Evolutionary conservation across 1,140 invertebrate genomes (phyloP).

Genomic region (Brachionus manjavacas): DNA sequence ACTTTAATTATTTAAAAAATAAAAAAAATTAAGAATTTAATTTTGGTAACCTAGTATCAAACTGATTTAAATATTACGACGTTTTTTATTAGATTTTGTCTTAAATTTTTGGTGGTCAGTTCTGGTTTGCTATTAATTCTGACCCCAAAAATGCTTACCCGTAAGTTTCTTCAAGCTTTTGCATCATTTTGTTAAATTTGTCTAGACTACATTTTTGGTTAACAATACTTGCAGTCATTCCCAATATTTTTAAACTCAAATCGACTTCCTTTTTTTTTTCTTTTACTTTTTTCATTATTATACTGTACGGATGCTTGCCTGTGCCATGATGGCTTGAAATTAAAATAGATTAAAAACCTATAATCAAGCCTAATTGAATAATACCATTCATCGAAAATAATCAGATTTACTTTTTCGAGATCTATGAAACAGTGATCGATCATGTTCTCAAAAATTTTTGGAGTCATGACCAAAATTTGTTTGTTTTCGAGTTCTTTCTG

Average conservation of each 20-base stretch:
- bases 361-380: neutral
- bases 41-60: too few species aligned
- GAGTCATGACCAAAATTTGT: slow-evolving; percentile 74
- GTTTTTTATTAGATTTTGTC: too few species aligned
- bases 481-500: slow-evolving; percentile 61
- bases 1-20: too few species aligned
- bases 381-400: slow-evolving; percentile 43
- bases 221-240: slow-evolving; percentile 38
- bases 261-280: neutral
- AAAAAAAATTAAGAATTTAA: too few species aligned
- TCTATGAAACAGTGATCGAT: slow-evolving; percentile 57
- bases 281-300: slow-evolving; percentile 11
- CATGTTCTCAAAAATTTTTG: slow-evolving; percentile 73
- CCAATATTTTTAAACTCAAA: neutral
- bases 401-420: slow-evolving; percentile 18
- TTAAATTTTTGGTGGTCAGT: too few species aligned
- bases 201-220: slow-evolving; percentile 3
- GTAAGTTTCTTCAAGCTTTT: slow-evolving; percentile 25
- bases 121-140: too few species aligned
- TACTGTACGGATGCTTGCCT: neutral
- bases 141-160: neutral
- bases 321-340: slow-evolving; percentile 22
- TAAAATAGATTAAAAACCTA: too few species aligned
- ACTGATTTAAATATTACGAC: too few species aligned
- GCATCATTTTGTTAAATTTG: neutral